Base-by-base conservation (phyloP, 2,888 invertebrate genomes). In the Galeopsomyia nigrocyanea region DNA sequence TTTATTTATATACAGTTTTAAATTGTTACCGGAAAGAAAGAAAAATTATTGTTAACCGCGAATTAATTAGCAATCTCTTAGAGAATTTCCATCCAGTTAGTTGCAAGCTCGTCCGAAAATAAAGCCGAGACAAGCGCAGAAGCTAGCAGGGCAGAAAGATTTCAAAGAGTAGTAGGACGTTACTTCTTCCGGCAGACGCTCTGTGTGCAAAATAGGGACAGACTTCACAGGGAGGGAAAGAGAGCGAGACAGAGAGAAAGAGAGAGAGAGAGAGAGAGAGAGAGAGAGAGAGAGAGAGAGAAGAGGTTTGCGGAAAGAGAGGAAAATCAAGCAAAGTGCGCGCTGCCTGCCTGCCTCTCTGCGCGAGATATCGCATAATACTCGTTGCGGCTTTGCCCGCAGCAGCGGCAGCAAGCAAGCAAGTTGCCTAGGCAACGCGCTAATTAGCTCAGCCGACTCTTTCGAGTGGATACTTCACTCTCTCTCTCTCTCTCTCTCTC, bases 381-480 rank as follows among this genome's bases (percentile, higher is more conserved):
- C 17, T 22, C 31, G n/a, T 51, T 50, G 47, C 22, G 55, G 51
- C 66, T 19, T 56, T 47, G 19, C 61, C 51, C 14, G 7, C 16
- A 31, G 60, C 22, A 26, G 62, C 60, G 13, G 58, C 51, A 58
- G 39, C 55, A 58, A 17, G 71, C 50, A 19, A 39, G 7, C 56
- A 47, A 60, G 86, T 86, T 84, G 82, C 86, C 81, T 56, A 81
- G 81, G 86, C 86, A 86, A 86, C 86, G 82, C 81, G 83, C 84
- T 86, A 85, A 86, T 86, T 86, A 86, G 86, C 85, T 84, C 85
- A 85, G 82, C 83, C 85, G 82, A 83, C 84, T 85, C 84, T 84
- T 83, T 85, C 78, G 82, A 86, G 86, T 84, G 84, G 85, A 82
- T 83, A 85, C 85, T 85, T 82, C 81, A 86, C 81, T 78, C 83